A percentile compares a stretch with the other conserved stretches of the same genome.
Evolutionary conservation across 2,888 invertebrate species (phyloP).

Genomic region (Acronicta psi): DNA sequence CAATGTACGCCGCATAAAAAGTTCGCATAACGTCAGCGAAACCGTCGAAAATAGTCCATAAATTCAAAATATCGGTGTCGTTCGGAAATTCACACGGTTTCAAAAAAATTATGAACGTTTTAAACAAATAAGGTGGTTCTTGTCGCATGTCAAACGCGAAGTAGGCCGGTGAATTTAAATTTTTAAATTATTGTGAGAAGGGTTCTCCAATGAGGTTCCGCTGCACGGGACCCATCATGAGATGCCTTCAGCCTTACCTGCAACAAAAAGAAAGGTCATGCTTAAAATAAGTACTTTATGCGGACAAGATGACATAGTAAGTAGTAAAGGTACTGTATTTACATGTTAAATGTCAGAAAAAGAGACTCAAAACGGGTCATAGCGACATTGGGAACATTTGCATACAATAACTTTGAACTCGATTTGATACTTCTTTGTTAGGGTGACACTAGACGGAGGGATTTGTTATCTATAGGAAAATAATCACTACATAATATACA

Average conservation of each 20-base stretch:
- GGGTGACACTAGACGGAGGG: no score
- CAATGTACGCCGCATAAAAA: not conserved
- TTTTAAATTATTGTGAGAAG: conserved; percentile 61
- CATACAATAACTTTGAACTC: no score
- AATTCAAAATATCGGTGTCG: conserved; percentile 52
- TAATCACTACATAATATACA: no score
- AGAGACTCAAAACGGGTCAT: no score
- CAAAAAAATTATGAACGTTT: conserved; percentile 69
- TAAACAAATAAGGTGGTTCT: conserved; percentile 68
- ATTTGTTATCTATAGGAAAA: no score
- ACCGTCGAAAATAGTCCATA: conserved; percentile 53
- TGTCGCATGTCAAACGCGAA: conserved; percentile 60
- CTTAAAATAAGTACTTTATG: conserved; percentile 45
- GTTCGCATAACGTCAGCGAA: not conserved
- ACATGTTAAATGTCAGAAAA: no score
- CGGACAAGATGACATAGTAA: conserved; percentile 26
- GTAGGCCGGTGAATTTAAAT: conserved; percentile 68
- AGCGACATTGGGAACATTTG: no score
- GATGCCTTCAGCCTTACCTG: conserved; percentile 57
- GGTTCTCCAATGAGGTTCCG: conserved; percentile 17
- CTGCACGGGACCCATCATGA: conserved; percentile 26
- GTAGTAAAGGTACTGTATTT: no score
- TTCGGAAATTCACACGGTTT: conserved; percentile 65
- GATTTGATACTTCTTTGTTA: no score
- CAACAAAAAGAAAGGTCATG: conserved; percentile 55